phyloP scores from a whole-genome alignment of 2,113 vertebrate genomes.

The Calidris pygmaea region DNA sequence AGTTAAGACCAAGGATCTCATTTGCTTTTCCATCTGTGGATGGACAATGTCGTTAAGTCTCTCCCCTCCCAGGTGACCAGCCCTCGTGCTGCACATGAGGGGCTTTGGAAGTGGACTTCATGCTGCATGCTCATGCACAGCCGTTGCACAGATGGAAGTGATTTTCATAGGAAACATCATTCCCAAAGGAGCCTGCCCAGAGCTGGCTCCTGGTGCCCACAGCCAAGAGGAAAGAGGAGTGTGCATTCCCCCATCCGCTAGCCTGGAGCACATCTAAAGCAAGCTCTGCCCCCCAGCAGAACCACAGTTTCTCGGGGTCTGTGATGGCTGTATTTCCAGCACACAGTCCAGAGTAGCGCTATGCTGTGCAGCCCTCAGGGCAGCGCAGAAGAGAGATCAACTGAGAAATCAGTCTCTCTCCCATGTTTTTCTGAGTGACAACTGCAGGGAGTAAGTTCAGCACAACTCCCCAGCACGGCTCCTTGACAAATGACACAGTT shows the following conservation, averaged over 20 bases:
- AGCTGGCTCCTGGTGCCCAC: not conserved
- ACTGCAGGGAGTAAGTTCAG: not conserved
- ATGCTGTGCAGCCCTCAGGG: not conserved
- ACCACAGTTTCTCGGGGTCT: not conserved
- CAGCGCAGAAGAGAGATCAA: not conserved
- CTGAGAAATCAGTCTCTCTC: not conserved
- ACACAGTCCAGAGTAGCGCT: not conserved
- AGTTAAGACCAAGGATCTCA: not conserved
- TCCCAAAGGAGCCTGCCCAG: not conserved
- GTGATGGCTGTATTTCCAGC: not conserved
- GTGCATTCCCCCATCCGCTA: accelerated
- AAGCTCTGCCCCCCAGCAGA: not conserved
- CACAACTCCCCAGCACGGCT: not conserved
- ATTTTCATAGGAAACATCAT: not conserved
- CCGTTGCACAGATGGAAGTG: not conserved
- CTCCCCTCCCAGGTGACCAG: not conserved
- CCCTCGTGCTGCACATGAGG: not conserved
- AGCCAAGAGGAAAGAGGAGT: not conserved
- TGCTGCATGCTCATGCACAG: not conserved
- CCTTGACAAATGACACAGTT: not conserved
- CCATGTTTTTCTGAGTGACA: not conserved
- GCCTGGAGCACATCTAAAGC: not conserved
- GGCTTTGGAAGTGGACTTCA: not conserved
- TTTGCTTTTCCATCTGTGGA: not conserved
- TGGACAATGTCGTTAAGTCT: not conserved